Evolutionary conservation across 2,888 invertebrate species (phyloP).

Genomic region (Dendrolimus houi): DNA sequence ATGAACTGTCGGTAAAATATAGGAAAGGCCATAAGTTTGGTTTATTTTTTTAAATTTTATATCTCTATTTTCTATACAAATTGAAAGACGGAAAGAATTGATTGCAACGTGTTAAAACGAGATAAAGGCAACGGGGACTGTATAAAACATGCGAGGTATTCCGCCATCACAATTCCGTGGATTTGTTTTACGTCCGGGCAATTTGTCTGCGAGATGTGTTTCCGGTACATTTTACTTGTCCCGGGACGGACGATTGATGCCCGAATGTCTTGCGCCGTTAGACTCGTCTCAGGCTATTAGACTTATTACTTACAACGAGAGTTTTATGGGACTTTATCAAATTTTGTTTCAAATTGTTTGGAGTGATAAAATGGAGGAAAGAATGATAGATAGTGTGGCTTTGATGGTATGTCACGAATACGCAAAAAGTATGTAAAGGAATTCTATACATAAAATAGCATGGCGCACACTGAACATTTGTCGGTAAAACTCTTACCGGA

Average conservation of each 20-base stretch:
- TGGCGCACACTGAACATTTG: too few species aligned
- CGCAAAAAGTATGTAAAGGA: too few species aligned
- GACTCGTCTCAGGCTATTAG: not conserved
- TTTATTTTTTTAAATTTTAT: too few species aligned
- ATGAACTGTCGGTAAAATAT: too few species aligned
- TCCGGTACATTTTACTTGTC: not conserved
- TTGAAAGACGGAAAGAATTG: not conserved
- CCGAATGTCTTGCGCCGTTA: constrained; percentile 3
- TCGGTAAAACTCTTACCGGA: too few species aligned
- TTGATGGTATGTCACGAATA: too few species aligned
- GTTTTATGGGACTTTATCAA: not conserved
- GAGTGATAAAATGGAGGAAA: not conserved
- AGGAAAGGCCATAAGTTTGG: too few species aligned
- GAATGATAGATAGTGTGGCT: too few species aligned
- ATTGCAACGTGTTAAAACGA: not conserved
- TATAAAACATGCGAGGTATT: not conserved
- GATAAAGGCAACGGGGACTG: not conserved
- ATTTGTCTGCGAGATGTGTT: constrained; percentile 4
- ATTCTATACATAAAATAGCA: too few species aligned
- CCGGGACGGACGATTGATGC: constrained; percentile 3
- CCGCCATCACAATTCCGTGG: constrained; percentile 6
- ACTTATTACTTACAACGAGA: not conserved
- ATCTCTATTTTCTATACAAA: not conserved
- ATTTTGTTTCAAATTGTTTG: not conserved
- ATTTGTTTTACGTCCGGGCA: constrained; percentile 6